Percentiles rank a stretch among this genome's conserved stretches.
phyloP scores from a whole-genome alignment of 2,888 invertebrate genomes.

The Drepanosiphum platanoidis region DNA sequence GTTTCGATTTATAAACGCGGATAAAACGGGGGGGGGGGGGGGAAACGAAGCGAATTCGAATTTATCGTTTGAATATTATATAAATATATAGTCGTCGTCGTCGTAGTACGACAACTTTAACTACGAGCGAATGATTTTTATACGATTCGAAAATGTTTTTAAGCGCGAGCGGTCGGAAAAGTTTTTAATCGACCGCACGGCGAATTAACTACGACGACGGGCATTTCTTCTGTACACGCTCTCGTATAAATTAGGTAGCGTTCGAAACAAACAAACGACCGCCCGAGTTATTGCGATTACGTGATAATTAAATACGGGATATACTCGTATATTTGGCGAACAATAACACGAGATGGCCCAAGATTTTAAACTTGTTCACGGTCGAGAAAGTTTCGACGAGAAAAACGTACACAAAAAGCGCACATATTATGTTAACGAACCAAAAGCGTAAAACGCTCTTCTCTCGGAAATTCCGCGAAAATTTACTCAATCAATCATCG shows the following conservation, averaged over 20 bases:
- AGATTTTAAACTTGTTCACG: background rate
- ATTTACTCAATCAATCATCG: background rate
- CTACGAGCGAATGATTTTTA: no score
- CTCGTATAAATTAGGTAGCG: background rate
- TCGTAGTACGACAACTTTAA: no score
- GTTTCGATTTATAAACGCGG: no score
- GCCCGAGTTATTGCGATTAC: background rate
- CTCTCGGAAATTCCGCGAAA: background rate
- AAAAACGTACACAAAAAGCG: no score
- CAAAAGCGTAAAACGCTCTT: background rate
- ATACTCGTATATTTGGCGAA: background rate
- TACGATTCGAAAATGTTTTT: no score
- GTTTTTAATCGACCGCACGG: background rate
- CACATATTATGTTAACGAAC: background rate
- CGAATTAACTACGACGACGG: background rate
- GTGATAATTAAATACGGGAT: background rate
- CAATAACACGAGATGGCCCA: background rate
- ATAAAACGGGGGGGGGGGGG: no score
- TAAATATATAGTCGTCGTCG: no score
- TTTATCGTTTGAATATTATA: no score
- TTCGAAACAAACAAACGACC: background rate
- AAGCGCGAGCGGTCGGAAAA: background rate
- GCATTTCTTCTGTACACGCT: background rate
- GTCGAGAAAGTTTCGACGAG: no score
- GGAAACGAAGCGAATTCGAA: no score